Percentiles rank a stretch among this genome's conserved stretches.
Evolutionary conservation across 2,113 vertebrate species (phyloP).

Genomic region (Channa argus): DNA sequence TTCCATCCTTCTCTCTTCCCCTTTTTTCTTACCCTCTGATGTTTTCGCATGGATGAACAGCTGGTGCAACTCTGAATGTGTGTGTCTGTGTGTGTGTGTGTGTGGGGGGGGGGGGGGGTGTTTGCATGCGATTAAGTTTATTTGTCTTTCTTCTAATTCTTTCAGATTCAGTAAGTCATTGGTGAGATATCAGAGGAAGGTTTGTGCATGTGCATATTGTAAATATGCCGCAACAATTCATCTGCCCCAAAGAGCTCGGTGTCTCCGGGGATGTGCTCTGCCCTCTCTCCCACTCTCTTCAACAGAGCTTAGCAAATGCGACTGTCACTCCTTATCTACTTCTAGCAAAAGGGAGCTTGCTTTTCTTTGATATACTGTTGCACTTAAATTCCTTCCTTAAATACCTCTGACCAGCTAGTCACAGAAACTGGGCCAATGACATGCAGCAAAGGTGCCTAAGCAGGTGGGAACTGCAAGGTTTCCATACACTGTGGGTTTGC

Average conservation of each 20-base stretch:
- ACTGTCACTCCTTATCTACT: constrained; percentile 71
- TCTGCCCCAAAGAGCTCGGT: constrained; percentile 46
- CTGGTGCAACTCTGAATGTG: constrained; percentile 12
- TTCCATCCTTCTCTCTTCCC: constrained; percentile 12
- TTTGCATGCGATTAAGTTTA: neutral
- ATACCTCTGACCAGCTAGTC: constrained; percentile 42
- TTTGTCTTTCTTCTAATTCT: constrained; percentile 5
- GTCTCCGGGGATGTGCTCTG: constrained; percentile 48
- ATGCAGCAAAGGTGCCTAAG: neutral
- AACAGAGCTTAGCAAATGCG: constrained; percentile 49
- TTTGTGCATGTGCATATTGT: constrained; percentile 13
- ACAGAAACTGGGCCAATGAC: constrained; percentile 40
- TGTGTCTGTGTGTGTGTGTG: neutral
- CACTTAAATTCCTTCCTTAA: constrained; percentile 40
- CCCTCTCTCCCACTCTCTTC: constrained; percentile 26
- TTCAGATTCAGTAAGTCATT: constrained; percentile 4
- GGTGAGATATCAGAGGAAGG: constrained; percentile 21
- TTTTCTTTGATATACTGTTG: constrained; percentile 41
- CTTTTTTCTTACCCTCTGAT: neutral
- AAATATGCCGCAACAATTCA: constrained; percentile 49
- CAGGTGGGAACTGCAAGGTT: neutral
- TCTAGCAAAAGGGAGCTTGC: constrained; percentile 25
- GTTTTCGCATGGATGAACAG: constrained; percentile 22
- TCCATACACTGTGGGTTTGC: neutral
- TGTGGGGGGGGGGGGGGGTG: too few species aligned